Evolutionary conservation across 2,888 invertebrate species (phyloP).

Genomic region (Eristalis pertinax): DNA sequence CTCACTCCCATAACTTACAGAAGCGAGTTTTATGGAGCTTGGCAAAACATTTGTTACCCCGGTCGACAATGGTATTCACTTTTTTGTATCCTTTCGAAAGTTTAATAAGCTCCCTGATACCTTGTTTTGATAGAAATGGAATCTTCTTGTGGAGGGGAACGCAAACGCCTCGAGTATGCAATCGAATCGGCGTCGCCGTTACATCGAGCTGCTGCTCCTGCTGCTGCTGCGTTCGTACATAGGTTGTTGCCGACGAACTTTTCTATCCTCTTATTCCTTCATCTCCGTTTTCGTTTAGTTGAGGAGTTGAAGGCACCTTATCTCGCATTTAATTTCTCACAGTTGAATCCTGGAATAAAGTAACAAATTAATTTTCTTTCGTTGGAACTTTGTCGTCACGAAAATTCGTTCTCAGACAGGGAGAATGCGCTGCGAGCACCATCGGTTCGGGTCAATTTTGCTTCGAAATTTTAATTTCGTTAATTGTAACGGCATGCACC

Average conservation of each 20-base stretch:
- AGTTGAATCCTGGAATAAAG: constrained; percentile 61
- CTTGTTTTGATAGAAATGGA: constrained; percentile 69
- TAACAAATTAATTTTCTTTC: constrained; percentile 65
- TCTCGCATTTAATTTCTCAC: constrained; percentile 63
- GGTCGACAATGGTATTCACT: constrained; percentile 63
- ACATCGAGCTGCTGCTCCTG: constrained; percentile 15
- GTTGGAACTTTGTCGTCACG: constrained; percentile 55
- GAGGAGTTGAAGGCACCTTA: constrained; percentile 59
- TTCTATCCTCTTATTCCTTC: constrained; percentile 48
- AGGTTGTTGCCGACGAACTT: constrained; percentile 30
- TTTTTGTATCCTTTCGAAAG: constrained; percentile 60
- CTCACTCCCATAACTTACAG: constrained; percentile 58
- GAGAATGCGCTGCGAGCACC: background rate
- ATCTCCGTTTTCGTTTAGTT: constrained; percentile 27
- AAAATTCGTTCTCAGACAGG: constrained; percentile 18
- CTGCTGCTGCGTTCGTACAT: constrained; percentile 6
- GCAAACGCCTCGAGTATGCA: constrained; percentile 45
- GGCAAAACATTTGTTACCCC: constrained; percentile 68
- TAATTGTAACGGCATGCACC: constrained; percentile 48
- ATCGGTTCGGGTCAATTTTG: constrained; percentile 22
- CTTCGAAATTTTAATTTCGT: constrained; percentile 53
- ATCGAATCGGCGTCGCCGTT: constrained; percentile 48
- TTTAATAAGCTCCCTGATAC: constrained; percentile 71
- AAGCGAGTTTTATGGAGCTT: constrained; percentile 63
- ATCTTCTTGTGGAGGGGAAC: constrained; percentile 10